Base-by-base conservation (phyloP, 1,140 invertebrate genomes). In the Bathynomus jamesi region DNA sequence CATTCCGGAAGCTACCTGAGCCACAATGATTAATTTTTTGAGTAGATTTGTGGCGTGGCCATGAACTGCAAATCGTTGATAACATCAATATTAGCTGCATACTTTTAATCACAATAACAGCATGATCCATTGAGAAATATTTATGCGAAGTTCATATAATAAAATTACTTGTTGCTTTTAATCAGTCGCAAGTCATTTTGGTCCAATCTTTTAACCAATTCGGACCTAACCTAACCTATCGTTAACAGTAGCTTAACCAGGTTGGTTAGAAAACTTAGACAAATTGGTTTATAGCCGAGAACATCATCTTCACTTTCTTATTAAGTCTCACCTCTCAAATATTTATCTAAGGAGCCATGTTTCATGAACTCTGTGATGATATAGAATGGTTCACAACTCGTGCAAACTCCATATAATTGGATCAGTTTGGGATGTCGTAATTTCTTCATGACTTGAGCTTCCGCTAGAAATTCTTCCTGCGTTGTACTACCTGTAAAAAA, bases 371-470 rank as follows among this genome's bases (percentile, higher is more conserved):
- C 94, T 78, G 95, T 94, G 1, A 97, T 92, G 79, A 97, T 96
- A 80, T 94, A 95, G 21, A 96, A 92, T 0, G 94, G 94, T 80
- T 96, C 93, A 80, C 95, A 91, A 80, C 90, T 88, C 2, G 94
- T 96, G 80, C 94, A 96, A 0, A 97, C 94, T 0, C 93, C 94
- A 82, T 94, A 96, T 0, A 96, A 82, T 1, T 94, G 93, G 11
- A 98, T 95, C 46, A 99, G 84, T 71, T 95, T 91, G 80, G 95
- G 91, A 83, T 99, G 96, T 69, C 94, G 87, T 82, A 97, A 96
- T 81, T 96, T 94, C 81, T 98, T 98, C 96, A 98, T 98, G 32
- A 98, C 97, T 40, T 92, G 90, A 5, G 95, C 96, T 83, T 98
- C 96, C 82, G 94, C 90, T 0, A 98, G 85, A 85, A 98, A 99